Percentiles rank a stretch among this genome's conserved stretches.
Evolutionary conservation across 37 sponge, comb jelly and placozoan genomes (phyloP).

Genomic region (Haliclona indistincta): DNA sequence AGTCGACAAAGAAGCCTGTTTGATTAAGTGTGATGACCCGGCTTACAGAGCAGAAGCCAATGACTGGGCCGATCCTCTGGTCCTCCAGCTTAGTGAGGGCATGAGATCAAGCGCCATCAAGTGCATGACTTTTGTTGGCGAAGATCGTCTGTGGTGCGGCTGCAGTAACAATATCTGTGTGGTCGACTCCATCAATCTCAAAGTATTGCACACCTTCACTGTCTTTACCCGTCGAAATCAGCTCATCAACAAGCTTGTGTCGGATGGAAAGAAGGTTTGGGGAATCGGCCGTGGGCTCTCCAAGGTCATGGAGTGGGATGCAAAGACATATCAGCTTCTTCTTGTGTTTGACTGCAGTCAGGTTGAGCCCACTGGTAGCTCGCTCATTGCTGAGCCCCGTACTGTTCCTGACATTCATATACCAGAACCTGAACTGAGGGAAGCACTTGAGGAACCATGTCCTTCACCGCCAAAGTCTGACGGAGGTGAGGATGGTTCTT

Average conservation of each 20-base stretch:
- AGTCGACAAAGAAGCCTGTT: slow-evolving; percentile 42
- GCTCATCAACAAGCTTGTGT: slow-evolving; percentile 76
- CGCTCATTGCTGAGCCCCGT: slow-evolving; percentile 34
- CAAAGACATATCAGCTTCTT: slow-evolving; percentile 36
- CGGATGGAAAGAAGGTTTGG: slow-evolving; percentile 70
- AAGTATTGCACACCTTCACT: slow-evolving; percentile 42
- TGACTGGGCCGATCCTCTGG: slow-evolving; percentile 74
- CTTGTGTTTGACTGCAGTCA: slow-evolving; percentile 68
- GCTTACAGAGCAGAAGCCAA: slow-evolving; percentile 61
- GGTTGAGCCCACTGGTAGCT: slow-evolving; percentile 69
- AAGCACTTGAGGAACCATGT: neutral
- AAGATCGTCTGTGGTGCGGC: slow-evolving; percentile 78
- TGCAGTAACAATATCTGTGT: slow-evolving; percentile 76
- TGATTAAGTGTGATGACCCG: slow-evolving; percentile 51
- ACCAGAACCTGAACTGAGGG: neutral
- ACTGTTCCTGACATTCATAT: slow-evolving; percentile 39
- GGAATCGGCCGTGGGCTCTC: slow-evolving; percentile 81
- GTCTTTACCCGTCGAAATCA: slow-evolving; percentile 66
- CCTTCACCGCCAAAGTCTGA: neutral
- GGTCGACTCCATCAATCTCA: slow-evolving; percentile 58
- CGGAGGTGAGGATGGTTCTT: neutral
- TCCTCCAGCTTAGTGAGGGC: slow-evolving; percentile 53
- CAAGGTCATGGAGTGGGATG: slow-evolving; percentile 83
- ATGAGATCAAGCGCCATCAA: slow-evolving; percentile 42
- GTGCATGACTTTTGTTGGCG: slow-evolving; percentile 71